Percentiles rank a stretch among this genome's conserved stretches.
These are phyloP conservation scores for Hippocampus mohnikei DNA, from an alignment of 2,113 vertebrate genomes.

Conservation along the genomic window DNA sequence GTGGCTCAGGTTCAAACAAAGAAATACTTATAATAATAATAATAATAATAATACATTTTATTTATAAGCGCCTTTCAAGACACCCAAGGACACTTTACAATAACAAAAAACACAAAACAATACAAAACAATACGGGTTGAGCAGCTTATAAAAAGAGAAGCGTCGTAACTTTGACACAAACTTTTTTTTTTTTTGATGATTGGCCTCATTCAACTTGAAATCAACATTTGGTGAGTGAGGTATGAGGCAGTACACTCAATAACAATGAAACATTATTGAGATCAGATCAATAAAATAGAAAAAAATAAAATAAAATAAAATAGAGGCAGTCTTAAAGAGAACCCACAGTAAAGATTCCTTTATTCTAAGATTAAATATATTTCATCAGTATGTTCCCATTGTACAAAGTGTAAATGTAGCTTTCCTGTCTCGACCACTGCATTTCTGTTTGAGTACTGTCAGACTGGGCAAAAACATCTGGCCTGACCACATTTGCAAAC, in stretches of 20 bases:
- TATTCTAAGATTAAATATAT: not conserved
- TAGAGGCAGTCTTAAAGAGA: not conserved
- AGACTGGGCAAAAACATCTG: conserved; percentile 21
- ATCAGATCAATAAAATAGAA: not conserved
- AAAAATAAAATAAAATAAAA: no score
- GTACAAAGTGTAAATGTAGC: not conserved
- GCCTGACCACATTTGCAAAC: conserved; percentile 25
- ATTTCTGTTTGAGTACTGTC: conserved; percentile 33
- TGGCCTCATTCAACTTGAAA: not conserved
- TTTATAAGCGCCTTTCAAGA: no score
- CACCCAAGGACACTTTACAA: no score
- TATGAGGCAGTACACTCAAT: not conserved
- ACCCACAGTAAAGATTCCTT: not conserved
- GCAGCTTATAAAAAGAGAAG: no score
- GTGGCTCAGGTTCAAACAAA: not conserved
- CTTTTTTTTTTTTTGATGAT: not conserved
- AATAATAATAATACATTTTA: no score
- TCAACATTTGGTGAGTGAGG: not conserved
- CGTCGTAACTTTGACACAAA: no score
- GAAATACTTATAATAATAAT: no score
- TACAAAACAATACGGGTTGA: no score
- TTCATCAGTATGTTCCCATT: not conserved
- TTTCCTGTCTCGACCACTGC: not conserved
- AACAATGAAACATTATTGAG: not conserved
- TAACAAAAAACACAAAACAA: no score